Evolutionary conservation across 1,140 invertebrate species (phyloP).

Genomic region (Andrena cerasifolii): DNA sequence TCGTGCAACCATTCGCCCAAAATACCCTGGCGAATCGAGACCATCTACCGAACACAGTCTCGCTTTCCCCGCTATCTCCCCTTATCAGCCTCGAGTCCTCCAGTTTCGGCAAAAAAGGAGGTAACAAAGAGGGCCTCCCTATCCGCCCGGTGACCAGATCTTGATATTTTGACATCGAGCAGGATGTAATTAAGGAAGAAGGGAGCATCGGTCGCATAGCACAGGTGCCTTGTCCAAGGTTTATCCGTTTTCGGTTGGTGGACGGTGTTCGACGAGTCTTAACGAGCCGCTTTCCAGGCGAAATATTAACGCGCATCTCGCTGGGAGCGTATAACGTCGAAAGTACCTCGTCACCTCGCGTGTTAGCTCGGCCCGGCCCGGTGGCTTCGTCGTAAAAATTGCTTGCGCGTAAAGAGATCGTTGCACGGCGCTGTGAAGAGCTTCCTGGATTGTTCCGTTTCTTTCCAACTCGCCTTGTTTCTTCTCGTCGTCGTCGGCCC

Average conservation of each 20-base stretch:
- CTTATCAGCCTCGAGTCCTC: conserved; percentile 1
- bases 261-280: conserved; percentile 8
- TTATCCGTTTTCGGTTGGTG: conserved; percentile 30
- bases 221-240: conserved; percentile 7
- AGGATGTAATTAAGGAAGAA: conserved; percentile 46
- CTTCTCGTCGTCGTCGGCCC: not conserved
- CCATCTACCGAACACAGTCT: conserved; percentile 19
- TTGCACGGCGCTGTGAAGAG: conserved; percentile 74
- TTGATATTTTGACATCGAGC: conserved; percentile 36
- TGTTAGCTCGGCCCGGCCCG: conserved; percentile 77
- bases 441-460: conserved; percentile 76
- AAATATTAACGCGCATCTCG: conserved; percentile 29
- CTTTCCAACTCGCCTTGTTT: not conserved
- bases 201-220: too few relatives aligned
- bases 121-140: not conserved
- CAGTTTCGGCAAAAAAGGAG: conserved; percentile 10
- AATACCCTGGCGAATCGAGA: not conserved
- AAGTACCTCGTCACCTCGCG: conserved; percentile 74
- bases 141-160: conserved; percentile 1
- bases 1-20: not conserved
- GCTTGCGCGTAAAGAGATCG: conserved; percentile 81
- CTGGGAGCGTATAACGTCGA: conserved; percentile 45
- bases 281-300: conserved; percentile 56
- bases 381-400: conserved; percentile 81
- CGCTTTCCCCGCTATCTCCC: conserved; percentile 6